Base-by-base conservation (phyloP, 2,888 invertebrate species). In the Coenonympha glycerion region DNA sequence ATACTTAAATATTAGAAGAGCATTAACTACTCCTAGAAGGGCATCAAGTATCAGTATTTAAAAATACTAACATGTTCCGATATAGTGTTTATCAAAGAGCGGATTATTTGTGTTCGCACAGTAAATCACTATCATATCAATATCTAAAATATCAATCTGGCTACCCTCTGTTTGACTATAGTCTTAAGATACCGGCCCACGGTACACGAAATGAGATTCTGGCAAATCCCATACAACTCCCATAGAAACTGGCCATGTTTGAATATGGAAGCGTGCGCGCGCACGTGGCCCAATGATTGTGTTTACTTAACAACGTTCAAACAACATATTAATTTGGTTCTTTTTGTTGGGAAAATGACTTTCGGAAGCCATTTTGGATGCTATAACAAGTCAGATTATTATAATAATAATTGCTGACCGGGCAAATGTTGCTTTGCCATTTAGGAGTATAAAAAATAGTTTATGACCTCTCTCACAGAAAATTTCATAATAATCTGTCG, bases 251-350 rank as follows among this genome's bases (percentile, higher is more conserved):
- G 45, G 46, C 34, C 37, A 24, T 56, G 54, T 62, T 49, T 80
- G 77, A 78, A 85, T 77, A 60, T 76, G 60, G 60, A 60, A 71
- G 71, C 83, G 84, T 66, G 79, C 72, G 84, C 64, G 3, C 18
- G 63, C 87, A 84, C 87, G 87, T 85, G 87, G 49, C 76, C 26
- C 3, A 18, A 58, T 86, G 83, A 87, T 86, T 86, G 79, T 86
- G 79, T 87, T 87, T 86, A 78, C 78, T 78, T 84, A 76, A 79
- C 74, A 69, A 79, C 77, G 81, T 78, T 87, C 86, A 86, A 87
- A 87, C 87, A 87, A 84, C 83, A 79, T 86, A 84, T 86, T 87
- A 86, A 87, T 87, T 84, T 84, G 74, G 76, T 68, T 57, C 68
- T 76, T 80, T 80, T 82, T 81, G 79, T 79, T 72, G 65, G 65